Conservation (phyloP, 2,113 vertebrate genomes). For the Bubo scandiacus region DNA sequence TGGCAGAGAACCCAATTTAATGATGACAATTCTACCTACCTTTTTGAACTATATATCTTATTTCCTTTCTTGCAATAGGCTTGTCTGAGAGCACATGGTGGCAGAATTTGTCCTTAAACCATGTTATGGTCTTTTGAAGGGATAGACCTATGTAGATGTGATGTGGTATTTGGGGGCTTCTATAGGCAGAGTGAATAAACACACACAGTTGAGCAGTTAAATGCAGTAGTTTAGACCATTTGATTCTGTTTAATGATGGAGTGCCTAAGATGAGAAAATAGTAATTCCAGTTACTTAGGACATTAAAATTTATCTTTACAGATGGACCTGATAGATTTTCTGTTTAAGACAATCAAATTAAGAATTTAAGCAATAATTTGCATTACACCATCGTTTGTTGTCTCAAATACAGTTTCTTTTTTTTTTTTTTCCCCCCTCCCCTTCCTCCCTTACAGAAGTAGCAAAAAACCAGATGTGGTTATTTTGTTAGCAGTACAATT, state of each 20-base stretch:
- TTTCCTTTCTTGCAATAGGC: neutral
- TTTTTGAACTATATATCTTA: neutral
- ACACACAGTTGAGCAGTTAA: neutral
- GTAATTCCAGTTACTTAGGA: neutral
- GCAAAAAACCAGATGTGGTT: neutral
- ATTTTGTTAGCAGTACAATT: neutral
- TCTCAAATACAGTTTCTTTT: neutral
- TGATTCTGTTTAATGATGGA: neutral
- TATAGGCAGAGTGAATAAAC: neutral
- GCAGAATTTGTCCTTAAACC: neutral
- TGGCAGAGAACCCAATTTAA: neutral
- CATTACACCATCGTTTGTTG: neutral
- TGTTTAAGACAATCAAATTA: neutral
- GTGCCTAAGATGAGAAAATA: neutral
- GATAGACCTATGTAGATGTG: neutral
- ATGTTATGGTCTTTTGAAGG: neutral
- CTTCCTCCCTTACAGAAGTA: neutral
- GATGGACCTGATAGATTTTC: neutral
- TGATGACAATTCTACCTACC: neutral
- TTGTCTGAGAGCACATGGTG: neutral
- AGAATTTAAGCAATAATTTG: neutral
- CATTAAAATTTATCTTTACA: neutral
- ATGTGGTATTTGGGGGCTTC: neutral
- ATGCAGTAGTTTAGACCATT: neutral
- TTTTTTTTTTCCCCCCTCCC: accelerated